Evolutionary conservation across 2,113 vertebrate genomes (phyloP).

Genomic region (Okapia johnstoni): DNA sequence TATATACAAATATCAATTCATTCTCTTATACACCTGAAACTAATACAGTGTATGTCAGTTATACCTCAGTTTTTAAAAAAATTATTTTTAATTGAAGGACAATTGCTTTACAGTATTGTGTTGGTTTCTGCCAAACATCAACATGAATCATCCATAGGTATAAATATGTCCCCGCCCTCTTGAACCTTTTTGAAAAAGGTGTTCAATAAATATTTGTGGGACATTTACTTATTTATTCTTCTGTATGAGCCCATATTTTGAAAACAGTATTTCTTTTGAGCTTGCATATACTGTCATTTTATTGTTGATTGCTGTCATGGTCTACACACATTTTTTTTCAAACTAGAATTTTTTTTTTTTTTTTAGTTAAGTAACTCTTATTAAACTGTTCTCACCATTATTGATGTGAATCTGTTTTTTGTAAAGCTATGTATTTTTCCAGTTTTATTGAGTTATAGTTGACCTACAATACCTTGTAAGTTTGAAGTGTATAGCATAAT

Average conservation of each 20-base stretch:
- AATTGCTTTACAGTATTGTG: neutral
- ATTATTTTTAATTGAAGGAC: neutral
- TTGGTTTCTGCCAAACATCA: neutral
- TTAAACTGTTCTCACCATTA: neutral
- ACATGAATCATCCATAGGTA: neutral
- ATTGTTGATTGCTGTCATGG: neutral
- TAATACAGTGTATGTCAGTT: neutral
- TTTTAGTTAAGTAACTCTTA: neutral
- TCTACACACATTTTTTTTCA: neutral
- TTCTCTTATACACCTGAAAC: neutral
- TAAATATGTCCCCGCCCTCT: neutral
- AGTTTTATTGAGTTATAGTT: neutral
- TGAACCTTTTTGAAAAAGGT: neutral
- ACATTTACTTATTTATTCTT: neutral
- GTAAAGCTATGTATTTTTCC: neutral
- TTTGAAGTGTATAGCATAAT: neutral
- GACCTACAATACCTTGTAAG: neutral
- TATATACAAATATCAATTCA: neutral
- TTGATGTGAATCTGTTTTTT: neutral
- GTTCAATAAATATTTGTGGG: neutral
- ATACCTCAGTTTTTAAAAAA: neutral
- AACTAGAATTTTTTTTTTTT: neutral
- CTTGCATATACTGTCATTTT: neutral
- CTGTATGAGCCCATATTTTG: neutral
- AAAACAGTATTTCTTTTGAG: neutral